Percentiles rank a stretch among this genome's conserved stretches.
phyloP scores from a whole-genome alignment of 2,797 vertebrate species.

The Pangasius larnaudii region DNA sequence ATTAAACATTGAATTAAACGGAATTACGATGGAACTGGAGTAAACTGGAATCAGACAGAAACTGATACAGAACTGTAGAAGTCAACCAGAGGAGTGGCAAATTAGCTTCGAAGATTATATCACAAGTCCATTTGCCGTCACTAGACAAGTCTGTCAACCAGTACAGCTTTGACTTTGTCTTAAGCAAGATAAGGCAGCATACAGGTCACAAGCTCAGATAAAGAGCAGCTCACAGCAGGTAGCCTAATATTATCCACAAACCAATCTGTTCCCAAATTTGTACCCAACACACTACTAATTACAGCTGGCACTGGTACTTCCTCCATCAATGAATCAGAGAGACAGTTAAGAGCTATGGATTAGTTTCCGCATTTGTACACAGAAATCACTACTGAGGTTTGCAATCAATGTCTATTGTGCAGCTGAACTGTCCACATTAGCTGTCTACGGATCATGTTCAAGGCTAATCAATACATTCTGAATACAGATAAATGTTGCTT shows the following conservation, averaged over 20 bases:
- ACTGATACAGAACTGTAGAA: neutral
- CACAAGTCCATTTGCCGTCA: neutral
- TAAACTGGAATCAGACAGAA: neutral
- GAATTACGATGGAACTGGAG: neutral
- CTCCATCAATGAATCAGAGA: neutral
- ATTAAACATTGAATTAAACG: neutral
- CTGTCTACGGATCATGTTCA: slow-evolving; percentile 23
- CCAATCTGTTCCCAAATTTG: neutral
- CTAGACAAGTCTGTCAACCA: neutral
- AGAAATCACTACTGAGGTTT: slow-evolving; percentile 29
- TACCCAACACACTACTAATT: neutral
- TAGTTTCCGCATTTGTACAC: slow-evolving; percentile 12
- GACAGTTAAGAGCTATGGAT: slow-evolving; percentile 25
- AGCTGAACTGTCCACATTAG: slow-evolving; percentile 18
- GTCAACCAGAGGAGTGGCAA: neutral
- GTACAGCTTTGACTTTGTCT: neutral
- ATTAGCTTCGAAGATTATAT: neutral
- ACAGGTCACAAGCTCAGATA: neutral
- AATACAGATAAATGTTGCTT: slow-evolving; percentile 19
- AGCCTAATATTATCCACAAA: neutral
- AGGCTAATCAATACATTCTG: slow-evolving; percentile 5
- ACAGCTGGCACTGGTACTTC: neutral
- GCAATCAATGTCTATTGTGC: slow-evolving; percentile 34
- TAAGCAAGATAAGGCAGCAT: neutral
- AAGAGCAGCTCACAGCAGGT: neutral